Evolutionary conservation across 1,140 invertebrate species (phyloP), one percentile per base, ranked within the genome.

Genomic region (Nylanderia fulva): DNA sequence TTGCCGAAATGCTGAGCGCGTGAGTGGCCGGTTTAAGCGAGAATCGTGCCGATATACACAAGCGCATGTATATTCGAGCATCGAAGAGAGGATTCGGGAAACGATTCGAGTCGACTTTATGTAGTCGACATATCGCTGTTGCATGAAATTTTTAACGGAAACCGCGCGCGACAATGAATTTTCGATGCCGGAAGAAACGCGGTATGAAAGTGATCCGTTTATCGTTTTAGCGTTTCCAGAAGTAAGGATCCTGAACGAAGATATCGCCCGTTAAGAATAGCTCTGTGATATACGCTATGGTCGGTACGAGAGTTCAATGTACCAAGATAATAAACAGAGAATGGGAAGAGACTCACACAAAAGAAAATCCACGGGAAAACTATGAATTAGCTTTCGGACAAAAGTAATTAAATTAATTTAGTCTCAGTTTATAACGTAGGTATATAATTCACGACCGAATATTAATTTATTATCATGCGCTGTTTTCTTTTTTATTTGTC

Each of bases 81-180:
- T 48, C 45, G 4, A 48, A 48, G 45, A 48, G 45, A 72, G 77
- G 52, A 82, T 82, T 80, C 63, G 66, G 63, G 21, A 69, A n/a
- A 80, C 64, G 76, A 80, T 9, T 82, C 66, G 66, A 72, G 58
- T 60, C 77, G 77, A 82, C 54, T 82, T 82, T 82, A 79, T 79
- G 27, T 68, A 82, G 52, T 72, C 24, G 54, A 82, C 52, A 82
- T 82, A 72, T 79, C 76, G 61, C 39, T 58, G 52, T 82, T 82
- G 66, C 52, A 82, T 82, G 39, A 71, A 80, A 82, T 45, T 82
- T 82, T 82, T 82, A 82, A 82, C 77, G 24, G 18, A 82, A 82
- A 9, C 52, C 36, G 52, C 52, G 15, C 8, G 13, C 61, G 77
- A 80, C 64, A 72, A 82, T 72, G 77, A 82, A 82, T 82, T 82